These are phyloP conservation scores for Elaeidobius kamerunicus DNA, from an alignment of 2,888 invertebrate species.

Conservation along the genomic window DNA sequence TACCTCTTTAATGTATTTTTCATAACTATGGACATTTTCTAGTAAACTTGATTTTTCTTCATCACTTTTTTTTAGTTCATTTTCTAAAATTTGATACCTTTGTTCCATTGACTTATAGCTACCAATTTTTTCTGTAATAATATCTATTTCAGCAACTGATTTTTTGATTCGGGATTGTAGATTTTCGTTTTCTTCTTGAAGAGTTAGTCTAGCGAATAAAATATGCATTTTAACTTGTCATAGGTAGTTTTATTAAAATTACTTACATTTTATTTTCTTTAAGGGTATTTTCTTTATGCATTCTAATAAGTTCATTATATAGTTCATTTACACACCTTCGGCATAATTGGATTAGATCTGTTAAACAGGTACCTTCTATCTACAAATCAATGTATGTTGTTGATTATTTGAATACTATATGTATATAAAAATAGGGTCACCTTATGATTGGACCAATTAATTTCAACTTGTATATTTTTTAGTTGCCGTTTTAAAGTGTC, in stretches of 20 bases:
- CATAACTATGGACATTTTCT: constrained; percentile 1
- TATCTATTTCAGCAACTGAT: constrained; percentile 33
- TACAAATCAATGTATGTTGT: constrained; percentile 6
- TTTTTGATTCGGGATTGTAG: constrained; percentile 37
- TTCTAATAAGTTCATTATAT: constrained; percentile 35
- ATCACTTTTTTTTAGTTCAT: constrained; percentile 28
- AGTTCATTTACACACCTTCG: constrained; percentile 41
- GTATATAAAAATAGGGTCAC: constrained; percentile 9
- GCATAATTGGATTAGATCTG: constrained; percentile 39
- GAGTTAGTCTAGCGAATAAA: constrained; percentile 7
- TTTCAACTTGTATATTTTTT: constrained; percentile 27
- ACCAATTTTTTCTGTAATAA: constrained; percentile 33
- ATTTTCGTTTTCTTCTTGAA: constrained; percentile 35
- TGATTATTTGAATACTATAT: background rate
- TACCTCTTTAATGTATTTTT: constrained; percentile 17
- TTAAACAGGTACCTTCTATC: constrained; percentile 34
- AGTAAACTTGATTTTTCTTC: constrained; percentile 5
- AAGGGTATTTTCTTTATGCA: constrained; percentile 32
- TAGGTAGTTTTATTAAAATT: background rate
- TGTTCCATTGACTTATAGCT: too few relatives aligned
- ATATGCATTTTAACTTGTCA: background rate
- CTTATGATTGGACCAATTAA: constrained; percentile 32
- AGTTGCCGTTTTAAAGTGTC: constrained; percentile 37
- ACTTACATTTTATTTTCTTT: constrained; percentile 42
- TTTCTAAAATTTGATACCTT: constrained; percentile 31